These are phyloP conservation scores for Tachina grossa DNA, from an alignment of 2,888 invertebrate species.

Conservation along the genomic window DNA sequence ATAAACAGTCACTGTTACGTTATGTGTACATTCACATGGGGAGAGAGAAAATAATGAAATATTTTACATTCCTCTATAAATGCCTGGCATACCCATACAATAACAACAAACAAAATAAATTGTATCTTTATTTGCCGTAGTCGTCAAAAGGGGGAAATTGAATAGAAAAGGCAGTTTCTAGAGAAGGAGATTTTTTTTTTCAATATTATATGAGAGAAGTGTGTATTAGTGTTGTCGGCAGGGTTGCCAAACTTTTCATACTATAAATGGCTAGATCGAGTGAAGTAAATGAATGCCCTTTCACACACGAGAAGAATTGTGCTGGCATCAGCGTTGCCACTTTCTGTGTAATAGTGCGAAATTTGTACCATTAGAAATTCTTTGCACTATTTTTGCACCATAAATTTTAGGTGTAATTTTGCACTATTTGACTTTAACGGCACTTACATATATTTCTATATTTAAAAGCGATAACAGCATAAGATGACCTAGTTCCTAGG, in stretches of 20 bases:
- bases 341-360: too few species aligned
- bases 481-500: too few species aligned
- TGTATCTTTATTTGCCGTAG: neutral
- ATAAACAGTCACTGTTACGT: constrained; percentile 56
- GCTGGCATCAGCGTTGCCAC: too few species aligned
- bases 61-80: constrained; percentile 72
- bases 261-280: neutral
- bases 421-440: too few species aligned
- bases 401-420: too few species aligned
- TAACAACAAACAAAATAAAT: constrained; percentile 62
- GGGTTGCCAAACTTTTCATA: neutral
- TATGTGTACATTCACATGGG: constrained; percentile 27
- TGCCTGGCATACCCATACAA: constrained; percentile 68
- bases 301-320: too few species aligned
- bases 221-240: neutral
- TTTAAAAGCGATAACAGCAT: too few species aligned
- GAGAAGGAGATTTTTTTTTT: neutral
- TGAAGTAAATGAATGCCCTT: too few species aligned
- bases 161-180: neutral
- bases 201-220: neutral
- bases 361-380: too few species aligned
- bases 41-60: constrained; percentile 58
- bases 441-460: too few species aligned
- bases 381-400: too few species aligned
- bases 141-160: neutral